Evolutionary conservation across 64 coral and sea anemone genomes (phyloP), one percentile per base, ranked within the genome.

Genomic region (Montipora cactus): DNA sequence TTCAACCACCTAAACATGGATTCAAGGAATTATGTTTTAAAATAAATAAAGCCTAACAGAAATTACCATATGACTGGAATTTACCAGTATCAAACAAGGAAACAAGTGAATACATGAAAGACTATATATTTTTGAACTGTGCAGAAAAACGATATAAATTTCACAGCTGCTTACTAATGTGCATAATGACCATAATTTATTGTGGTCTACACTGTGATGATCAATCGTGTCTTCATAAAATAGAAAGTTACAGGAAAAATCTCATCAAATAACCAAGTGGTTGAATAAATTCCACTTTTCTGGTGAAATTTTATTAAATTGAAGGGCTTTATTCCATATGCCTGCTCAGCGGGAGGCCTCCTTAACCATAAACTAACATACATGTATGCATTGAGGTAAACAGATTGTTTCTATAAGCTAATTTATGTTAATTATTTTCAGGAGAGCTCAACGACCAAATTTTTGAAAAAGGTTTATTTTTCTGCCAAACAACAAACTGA

Each of bases 1-100:
- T 57, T 80, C 78, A 80, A 80, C 20, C 48, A 80, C 48, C 78
- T 80, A 10, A 22, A 80, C 46, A 80, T 64, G 61, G 61, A 64
- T 64, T 64, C 61, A 46, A 77, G 4, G 28, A 77, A 77, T 44
- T 45, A 77, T 77, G 21, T 77, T 77, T 77, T 77, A 45, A 77
- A 45, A 77, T 45, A 46, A 45, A 44, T 77, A 45, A 45, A 77
- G 8, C 75, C 28, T 45, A 77, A 77, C 28, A 77, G 61, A 64
- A 64, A 64, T 64, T 64, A 16, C 61, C 61, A 64, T 64, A 64
- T 64, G 61, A 64, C 61, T 64, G 61, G 61, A 64, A 64, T 64
- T 64, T 64, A 64, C 61, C 14, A 64, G 61, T 64, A 64, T 64
- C 61, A 64, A 64, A 28, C 28, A 64, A 64, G 61, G 61, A 64